Conservation (phyloP, 2,113 vertebrate genomes). For the Telmatochromis brichardi region DNA sequence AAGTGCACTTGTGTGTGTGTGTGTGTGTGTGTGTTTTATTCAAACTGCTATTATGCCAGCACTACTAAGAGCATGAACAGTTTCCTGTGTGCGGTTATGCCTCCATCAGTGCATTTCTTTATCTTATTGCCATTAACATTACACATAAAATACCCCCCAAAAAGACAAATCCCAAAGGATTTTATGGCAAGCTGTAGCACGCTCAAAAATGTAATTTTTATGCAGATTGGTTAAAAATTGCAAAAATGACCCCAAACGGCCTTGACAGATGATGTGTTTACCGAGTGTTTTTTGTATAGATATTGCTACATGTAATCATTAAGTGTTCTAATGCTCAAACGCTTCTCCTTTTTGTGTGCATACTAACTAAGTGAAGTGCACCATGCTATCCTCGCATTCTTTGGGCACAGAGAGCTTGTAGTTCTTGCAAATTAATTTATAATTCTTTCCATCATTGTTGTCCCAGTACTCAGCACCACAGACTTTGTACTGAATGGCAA, state of each 20-base stretch:
- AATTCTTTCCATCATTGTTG: constrained; percentile 86
- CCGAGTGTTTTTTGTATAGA: neutral
- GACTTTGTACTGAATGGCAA: constrained; percentile 84
- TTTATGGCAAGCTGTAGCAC: neutral
- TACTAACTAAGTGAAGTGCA: constrained; percentile 90
- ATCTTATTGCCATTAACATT: neutral
- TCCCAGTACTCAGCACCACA: constrained; percentile 86
- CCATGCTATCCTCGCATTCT: constrained; percentile 91
- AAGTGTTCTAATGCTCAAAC: constrained; percentile 3
- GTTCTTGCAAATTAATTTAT: constrained; percentile 80
- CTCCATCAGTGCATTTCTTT: neutral
- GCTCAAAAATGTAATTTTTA: fast-evolving
- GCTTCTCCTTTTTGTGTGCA: neutral
- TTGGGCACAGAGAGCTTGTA: constrained; percentile 84
- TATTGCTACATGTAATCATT: neutral
- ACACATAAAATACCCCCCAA: neutral
- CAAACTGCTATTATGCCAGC: neutral
- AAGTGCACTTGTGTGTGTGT: neutral
- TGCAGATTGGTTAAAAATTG: neutral
- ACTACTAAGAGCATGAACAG: neutral
- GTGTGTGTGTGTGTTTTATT: neutral
- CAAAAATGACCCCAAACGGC: neutral
- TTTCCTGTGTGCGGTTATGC: neutral
- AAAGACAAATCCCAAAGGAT: neutral
- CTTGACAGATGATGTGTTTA: neutral